Percentiles rank a stretch among this genome's conserved stretches.
phyloP scores from a whole-genome alignment of 2,888 invertebrate species.

The Eristalis pertinax region DNA sequence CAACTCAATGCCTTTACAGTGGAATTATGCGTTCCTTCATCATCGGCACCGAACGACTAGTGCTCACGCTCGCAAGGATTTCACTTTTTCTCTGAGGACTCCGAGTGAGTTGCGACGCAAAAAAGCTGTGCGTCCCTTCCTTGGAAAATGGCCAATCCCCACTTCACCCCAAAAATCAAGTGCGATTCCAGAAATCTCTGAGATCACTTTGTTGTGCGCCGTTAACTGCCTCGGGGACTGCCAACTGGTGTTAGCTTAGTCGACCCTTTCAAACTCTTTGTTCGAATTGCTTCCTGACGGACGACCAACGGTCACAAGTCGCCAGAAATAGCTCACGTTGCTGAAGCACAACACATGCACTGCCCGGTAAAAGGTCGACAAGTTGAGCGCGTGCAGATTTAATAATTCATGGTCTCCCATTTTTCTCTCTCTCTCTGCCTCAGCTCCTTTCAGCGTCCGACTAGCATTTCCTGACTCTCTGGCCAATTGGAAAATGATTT shows the following conservation, averaged over 20 bases:
- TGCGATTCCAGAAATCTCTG: no score
- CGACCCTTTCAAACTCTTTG: no score
- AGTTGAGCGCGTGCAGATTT: background rate
- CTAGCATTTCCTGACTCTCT: background rate
- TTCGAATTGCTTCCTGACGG: no score
- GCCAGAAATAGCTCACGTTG: background rate
- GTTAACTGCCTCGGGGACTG: no score
- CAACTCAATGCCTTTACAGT: background rate
- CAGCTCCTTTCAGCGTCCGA: background rate
- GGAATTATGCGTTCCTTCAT: background rate
- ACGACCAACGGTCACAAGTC: background rate
- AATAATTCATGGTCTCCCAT: background rate
- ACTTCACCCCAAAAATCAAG: no score
- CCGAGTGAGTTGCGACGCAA: background rate
- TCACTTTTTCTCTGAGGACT: no score
- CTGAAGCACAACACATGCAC: background rate
- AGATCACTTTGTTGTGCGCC: no score
- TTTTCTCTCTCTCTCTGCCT: background rate
- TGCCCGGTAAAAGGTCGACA: background rate
- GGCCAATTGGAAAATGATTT: background rate
- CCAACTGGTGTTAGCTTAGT: no score
- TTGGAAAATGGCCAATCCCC: no score
- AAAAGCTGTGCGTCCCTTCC: background rate
- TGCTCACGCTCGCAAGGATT: no score
- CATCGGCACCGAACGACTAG: no score